Conservation (phyloP, 2,797 vertebrate genomes). For the Pangasius djambal region DNA sequence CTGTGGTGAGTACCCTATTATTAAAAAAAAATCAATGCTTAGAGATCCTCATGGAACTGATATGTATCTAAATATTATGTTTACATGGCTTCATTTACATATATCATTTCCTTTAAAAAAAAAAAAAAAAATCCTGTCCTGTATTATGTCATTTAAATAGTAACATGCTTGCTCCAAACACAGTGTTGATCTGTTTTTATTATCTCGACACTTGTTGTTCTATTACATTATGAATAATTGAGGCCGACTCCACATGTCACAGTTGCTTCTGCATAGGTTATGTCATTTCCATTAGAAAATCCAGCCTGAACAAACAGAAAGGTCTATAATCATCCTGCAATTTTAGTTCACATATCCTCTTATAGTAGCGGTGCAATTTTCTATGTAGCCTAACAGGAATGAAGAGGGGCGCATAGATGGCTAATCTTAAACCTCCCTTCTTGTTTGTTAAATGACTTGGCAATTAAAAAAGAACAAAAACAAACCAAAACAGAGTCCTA, state of each 20-base stretch:
- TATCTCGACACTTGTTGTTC: neutral
- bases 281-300: neutral
- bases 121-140: neutral
- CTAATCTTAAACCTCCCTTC: slow-evolving; percentile 65
- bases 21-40: neutral
- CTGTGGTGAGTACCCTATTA: neutral
- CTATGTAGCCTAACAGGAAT: neutral
- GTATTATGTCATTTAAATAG: neutral
- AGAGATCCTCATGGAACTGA: neutral
- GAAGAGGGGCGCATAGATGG: slow-evolving; percentile 51
- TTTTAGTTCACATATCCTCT: neutral
- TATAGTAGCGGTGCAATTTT: neutral
- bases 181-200: neutral
- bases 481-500: neutral
- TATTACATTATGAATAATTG: neutral
- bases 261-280: neutral
- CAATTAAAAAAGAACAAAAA: slow-evolving; percentile 36
- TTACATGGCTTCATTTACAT: neutral
- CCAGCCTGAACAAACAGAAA: neutral
- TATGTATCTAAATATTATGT: neutral
- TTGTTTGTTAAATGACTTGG: slow-evolving; percentile 57
- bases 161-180: neutral
- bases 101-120: neutral
- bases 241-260: neutral
- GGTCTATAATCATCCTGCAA: neutral